Percentiles rank a stretch among this genome's conserved stretches.
Conservation (phyloP, 2,888 invertebrate species). For the Megaustenia siamemsis region DNA sequence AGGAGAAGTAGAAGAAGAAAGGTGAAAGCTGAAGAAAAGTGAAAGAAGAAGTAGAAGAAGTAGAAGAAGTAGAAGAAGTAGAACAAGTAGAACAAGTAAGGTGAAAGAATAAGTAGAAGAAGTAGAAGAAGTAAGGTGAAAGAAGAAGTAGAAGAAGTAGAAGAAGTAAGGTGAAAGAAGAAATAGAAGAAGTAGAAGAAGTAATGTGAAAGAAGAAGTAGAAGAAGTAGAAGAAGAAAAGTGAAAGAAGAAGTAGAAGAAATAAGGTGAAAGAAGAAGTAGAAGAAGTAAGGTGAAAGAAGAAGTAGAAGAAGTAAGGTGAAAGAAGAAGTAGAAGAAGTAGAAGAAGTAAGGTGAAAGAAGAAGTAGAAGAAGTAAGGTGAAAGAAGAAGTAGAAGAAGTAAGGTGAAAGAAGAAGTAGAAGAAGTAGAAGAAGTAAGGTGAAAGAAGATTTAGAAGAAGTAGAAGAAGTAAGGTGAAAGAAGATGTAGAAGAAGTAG, state of each 20-base stretch:
- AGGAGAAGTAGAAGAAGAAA: neutral
- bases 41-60: neutral
- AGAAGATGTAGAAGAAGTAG: neutral
- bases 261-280: neutral
- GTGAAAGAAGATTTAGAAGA: neutral
- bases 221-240: neutral
- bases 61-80: neutral
- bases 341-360: neutral
- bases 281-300: neutral
- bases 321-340: neutral
- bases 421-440: neutral
- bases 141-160: neutral
- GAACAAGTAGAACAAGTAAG: neutral
- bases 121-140: neutral
- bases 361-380: neutral
- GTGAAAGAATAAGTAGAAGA: neutral
- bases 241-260: neutral
- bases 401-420: neutral
- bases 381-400: neutral
- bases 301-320: neutral
- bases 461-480: neutral
- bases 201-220: neutral
- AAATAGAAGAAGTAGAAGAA: neutral
- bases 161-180: neutral
- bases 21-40: neutral